Percentiles rank a stretch among this genome's conserved stretches.
phyloP scores from a whole-genome alignment of 2,888 invertebrate species.

The Tanytarsus gracilentus region DNA sequence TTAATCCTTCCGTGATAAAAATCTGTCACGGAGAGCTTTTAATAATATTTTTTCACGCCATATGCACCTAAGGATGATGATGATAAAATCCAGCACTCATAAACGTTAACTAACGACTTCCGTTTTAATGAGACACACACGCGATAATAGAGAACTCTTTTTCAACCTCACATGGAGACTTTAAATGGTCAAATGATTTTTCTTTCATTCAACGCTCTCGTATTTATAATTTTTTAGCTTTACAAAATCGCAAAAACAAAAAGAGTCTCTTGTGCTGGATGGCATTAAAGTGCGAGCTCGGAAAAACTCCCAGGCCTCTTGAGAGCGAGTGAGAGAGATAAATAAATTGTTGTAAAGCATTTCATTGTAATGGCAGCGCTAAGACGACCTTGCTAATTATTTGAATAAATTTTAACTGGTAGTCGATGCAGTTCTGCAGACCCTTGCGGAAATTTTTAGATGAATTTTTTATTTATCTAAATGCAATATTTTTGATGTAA shows the following conservation, averaged over 20 bases:
- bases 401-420: too few relatives aligned
- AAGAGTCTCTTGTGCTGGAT: background rate
- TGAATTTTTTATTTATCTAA: too few relatives aligned
- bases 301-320: constrained; percentile 13
- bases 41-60: too few relatives aligned
- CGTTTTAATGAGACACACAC: background rate
- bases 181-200: constrained; percentile 28
- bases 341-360: constrained; percentile 27
- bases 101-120: background rate
- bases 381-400: constrained; percentile 29
- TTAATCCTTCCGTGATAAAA: too few relatives aligned
- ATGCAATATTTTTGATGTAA: too few relatives aligned
- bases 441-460: too few relatives aligned
- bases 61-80: too few relatives aligned
- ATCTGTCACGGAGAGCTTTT: too few relatives aligned
- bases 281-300: background rate
- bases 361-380: constrained; percentile 21
- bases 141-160: too few relatives aligned
- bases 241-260: background rate
- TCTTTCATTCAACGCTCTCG: background rate
- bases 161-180: constrained; percentile 13
- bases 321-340: constrained; percentile 20
- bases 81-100: too few relatives aligned
- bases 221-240: constrained; percentile 27
- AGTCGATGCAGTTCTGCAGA: too few relatives aligned